A percentile compares a stretch with the other conserved stretches of the same genome.
Conservation (phyloP, 2,797 vertebrate genomes). For the Ambastaia sidthimunki region DNA sequence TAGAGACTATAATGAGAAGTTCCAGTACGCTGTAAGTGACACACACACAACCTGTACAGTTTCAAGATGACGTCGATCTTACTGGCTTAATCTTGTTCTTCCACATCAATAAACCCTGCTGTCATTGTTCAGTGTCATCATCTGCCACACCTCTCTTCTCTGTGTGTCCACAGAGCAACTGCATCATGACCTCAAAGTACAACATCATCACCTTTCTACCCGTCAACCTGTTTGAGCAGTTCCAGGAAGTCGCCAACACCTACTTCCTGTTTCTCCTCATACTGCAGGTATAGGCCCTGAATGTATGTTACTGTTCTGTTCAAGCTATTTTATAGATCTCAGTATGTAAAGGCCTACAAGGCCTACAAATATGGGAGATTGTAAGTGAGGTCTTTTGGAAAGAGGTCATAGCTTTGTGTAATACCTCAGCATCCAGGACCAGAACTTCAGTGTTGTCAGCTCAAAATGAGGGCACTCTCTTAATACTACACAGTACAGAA, state of each 20-base stretch:
- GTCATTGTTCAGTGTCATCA: neutral
- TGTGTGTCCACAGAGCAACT: conserved; percentile 82
- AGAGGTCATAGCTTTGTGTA: neutral
- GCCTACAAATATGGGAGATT: no score
- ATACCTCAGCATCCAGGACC: neutral
- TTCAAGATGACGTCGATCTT: neutral
- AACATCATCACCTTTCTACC: conserved; percentile 93
- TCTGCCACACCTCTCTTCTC: neutral
- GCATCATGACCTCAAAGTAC: conserved; percentile 96
- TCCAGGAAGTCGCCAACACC: conserved; percentile 97
- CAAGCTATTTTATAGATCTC: neutral
- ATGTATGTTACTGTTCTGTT: neutral
- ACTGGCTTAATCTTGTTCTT: neutral
- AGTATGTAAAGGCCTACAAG: neutral
- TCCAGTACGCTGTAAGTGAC: conserved; percentile 90
- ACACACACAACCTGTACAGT: neutral
- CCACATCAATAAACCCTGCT: neutral
- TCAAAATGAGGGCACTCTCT: neutral
- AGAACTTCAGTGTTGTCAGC: neutral
- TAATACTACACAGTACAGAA: neutral
- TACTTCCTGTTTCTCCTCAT: conserved; percentile 98
- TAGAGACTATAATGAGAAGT: conserved; percentile 93
- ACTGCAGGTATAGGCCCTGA: conserved; percentile 81
- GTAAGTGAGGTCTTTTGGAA: no score
- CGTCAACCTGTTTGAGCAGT: conserved; percentile 96